These are phyloP conservation scores for Mungos mungo DNA, from an alignment of 2,113 vertebrate species.

Conservation along the genomic window DNA sequence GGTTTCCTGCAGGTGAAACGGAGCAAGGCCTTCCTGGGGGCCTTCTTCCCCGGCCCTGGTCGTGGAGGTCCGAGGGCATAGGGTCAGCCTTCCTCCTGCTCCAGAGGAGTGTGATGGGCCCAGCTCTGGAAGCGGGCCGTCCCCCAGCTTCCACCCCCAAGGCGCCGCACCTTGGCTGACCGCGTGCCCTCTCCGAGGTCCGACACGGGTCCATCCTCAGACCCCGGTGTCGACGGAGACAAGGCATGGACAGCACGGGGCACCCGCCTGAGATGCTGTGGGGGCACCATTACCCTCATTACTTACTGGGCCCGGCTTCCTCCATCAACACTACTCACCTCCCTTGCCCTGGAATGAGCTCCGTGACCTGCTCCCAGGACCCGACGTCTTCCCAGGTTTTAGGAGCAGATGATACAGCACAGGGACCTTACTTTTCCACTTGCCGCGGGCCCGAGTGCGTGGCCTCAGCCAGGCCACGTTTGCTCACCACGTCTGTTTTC, in stretches of 20 bases:
- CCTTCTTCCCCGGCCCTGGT: background rate
- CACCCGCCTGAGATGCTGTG: no score
- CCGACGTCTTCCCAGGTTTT: background rate
- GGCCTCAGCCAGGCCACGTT: background rate
- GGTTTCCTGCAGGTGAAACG: background rate
- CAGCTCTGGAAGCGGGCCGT: background rate
- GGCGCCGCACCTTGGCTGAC: background rate
- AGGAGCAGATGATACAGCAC: background rate
- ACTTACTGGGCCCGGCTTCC: background rate
- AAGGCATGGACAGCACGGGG: accelerated
- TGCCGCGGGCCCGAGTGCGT: background rate
- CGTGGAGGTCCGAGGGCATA: background rate
- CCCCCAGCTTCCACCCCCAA: background rate
- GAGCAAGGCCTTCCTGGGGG: background rate
- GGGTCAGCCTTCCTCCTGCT: background rate
- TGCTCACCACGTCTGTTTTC: background rate
- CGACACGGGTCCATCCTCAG: background rate
- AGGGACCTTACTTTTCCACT: background rate
- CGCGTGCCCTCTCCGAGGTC: background rate
- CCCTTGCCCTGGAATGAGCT: background rate
- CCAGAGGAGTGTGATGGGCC: background rate
- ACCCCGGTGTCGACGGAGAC: background rate
- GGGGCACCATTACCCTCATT: background rate
- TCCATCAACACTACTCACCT: background rate
- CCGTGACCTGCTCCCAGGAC: background rate